Conservation (phyloP, 2,797 vertebrate genomes). For the Squalus acanthias region DNA sequence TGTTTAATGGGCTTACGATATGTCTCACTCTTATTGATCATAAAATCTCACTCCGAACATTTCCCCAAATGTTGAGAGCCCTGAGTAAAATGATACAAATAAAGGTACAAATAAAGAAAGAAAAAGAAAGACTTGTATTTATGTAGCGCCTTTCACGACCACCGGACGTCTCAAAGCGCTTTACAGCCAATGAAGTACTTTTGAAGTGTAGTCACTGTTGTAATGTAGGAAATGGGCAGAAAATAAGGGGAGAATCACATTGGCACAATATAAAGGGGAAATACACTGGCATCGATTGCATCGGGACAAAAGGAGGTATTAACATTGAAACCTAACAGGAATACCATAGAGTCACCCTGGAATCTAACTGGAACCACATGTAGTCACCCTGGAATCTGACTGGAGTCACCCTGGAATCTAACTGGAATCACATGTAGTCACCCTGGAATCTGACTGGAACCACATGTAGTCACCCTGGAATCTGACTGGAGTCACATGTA, state of each 20-base stretch:
- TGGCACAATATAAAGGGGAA: not conserved
- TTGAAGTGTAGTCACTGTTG: too few relatives aligned
- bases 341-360: not conserved
- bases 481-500: not conserved
- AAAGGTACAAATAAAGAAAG: not conserved
- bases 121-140: too few relatives aligned
- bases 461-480: not conserved
- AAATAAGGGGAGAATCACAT: not conserved
- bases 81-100: not conserved
- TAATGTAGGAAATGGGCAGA: not conserved
- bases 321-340: not conserved
- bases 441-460: not conserved
- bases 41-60: not conserved
- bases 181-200: too few relatives aligned
- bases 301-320: not conserved
- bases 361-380: too few relatives aligned
- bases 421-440: not conserved
- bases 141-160: too few relatives aligned
- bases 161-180: too few relatives aligned
- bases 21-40: not conserved
- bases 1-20: too few relatives aligned
- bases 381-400: not conserved
- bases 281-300: not conserved
- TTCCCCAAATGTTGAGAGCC: not conserved
- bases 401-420: not conserved